phyloP scores from a whole-genome alignment of 2,113 vertebrate genomes.

The Vicugna pacos region DNA sequence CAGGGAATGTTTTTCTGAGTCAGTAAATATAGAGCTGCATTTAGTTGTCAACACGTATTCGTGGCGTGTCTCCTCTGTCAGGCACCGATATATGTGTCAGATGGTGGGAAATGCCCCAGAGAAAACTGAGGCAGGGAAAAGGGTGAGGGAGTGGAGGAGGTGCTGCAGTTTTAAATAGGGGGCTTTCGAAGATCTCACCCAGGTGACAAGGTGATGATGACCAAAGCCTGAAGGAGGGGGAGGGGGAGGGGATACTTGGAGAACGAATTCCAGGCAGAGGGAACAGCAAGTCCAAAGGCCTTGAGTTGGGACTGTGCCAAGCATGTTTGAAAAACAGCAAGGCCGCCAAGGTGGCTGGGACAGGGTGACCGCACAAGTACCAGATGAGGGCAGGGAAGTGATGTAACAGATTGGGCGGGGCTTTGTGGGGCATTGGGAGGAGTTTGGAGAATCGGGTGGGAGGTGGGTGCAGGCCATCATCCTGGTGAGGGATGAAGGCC shows the following conservation, averaged over 20 bases:
- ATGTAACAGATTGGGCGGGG: neutral
- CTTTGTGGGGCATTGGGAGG: neutral
- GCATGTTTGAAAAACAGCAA: neutral
- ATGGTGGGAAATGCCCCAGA: neutral
- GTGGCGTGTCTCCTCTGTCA: rapidly evolving
- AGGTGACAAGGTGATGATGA: neutral
- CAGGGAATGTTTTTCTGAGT: neutral
- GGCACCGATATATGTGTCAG: neutral
- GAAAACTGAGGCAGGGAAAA: neutral
- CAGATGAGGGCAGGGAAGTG: neutral
- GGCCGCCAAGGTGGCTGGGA: neutral
- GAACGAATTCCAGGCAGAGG: neutral
- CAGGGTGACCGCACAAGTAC: neutral
- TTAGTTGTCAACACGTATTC: neutral
- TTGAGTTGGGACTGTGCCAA: neutral
- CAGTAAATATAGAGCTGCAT: neutral
- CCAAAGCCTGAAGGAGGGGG: neutral
- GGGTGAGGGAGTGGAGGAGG: too few relatives aligned
- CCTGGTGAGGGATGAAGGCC: neutral
- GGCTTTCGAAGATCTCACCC: neutral
- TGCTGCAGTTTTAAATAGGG: neutral
- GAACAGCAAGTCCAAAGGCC: neutral
- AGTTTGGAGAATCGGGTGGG: neutral
- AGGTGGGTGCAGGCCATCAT: rapidly evolving
- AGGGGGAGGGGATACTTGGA: neutral